Evolutionary conservation across 2,888 invertebrate genomes (phyloP), one percentile per base, ranked within the genome.

Genomic region (Allacma fusca): DNA sequence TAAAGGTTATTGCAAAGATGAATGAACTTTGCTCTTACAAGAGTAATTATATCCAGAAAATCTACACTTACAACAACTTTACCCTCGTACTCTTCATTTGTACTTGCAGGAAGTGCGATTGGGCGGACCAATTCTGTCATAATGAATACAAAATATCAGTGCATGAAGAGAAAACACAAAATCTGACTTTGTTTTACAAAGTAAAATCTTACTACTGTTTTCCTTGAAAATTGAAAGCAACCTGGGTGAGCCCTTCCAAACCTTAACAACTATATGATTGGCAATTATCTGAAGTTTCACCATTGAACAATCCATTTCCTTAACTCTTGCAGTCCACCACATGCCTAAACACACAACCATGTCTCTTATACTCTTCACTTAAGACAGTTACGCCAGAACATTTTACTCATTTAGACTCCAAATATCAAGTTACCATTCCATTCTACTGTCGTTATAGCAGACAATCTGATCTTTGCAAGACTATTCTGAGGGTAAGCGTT

Each of bases 171-270:
- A 4, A 34, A 34, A n/a, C 9, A 34, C 34, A 34, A 34, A 34
- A 34, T 34, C 9, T 34, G 9, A 34, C 4, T 34, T 34, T 34
- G 34, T 34, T 34, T 4, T 34, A 34, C 9, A 34, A 7, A 4
- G 34, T 34, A 34, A 34, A 50, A 50, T n/a, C 13, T 23, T 16
- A 24, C 50, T 40, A 71, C 71, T 24, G 43, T 77, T n/a, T 12
- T 64, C 65, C 28, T 79, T 74, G 50, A 78, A 75, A 19, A 87
- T 84, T 1, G 90, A 89, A 50, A 88, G 90, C 1, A 98, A 89
- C 57, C 97, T 89, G 0, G 94, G 92, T 0, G 96, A 97, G 0
- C 98, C 98, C 71, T 97, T 89, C 87, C 97, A 98, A 78, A 98
- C 94, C 97, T 97, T 96, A 87, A 98, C 97, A 0, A 90, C 90